Evolutionary conservation across 1,140 invertebrate genomes (phyloP).

Genomic region (Choristoneura fumiferana): DNA sequence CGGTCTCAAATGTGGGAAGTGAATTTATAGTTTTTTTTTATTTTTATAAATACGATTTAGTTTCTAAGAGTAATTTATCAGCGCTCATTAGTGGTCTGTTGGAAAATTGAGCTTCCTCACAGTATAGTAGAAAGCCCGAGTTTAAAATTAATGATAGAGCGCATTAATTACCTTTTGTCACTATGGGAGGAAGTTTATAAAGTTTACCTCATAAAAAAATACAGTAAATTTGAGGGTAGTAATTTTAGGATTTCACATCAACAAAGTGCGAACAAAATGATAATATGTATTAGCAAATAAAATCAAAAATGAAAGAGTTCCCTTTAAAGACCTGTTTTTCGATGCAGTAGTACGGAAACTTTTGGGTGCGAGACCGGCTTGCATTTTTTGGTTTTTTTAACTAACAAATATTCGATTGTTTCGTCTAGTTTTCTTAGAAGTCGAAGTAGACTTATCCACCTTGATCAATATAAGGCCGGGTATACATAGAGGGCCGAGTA

Average conservation of each 20-base stretch:
- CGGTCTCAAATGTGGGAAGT: constrained; percentile 56
- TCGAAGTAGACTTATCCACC: background rate
- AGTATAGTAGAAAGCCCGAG: background rate
- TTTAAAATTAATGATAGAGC: background rate
- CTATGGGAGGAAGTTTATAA: background rate
- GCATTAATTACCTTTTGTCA: background rate
- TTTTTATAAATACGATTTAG: constrained; percentile 58
- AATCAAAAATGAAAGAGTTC: too few relatives aligned
- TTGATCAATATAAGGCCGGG: constrained; percentile 35
- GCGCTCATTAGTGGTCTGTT: constrained; percentile 17
- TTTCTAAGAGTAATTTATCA: constrained; percentile 45
- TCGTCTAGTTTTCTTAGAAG: background rate
- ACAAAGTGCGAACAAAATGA: too few relatives aligned
- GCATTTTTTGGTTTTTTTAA: too few relatives aligned
- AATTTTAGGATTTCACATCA: too few relatives aligned
- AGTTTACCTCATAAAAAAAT: too few relatives aligned
- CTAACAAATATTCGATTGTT: too few relatives aligned
- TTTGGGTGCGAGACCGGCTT: too few relatives aligned
- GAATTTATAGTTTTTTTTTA: constrained; percentile 57
- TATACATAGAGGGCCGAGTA: constrained; percentile 39
- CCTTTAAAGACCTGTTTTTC: too few relatives aligned
- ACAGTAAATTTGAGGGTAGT: too few relatives aligned
- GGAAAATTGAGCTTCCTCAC: constrained; percentile 4
- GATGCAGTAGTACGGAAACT: too few relatives aligned
- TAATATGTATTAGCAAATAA: too few relatives aligned